phyloP scores from a whole-genome alignment of 2,113 vertebrate genomes.

The Motacilla tschutschensis region DNA sequence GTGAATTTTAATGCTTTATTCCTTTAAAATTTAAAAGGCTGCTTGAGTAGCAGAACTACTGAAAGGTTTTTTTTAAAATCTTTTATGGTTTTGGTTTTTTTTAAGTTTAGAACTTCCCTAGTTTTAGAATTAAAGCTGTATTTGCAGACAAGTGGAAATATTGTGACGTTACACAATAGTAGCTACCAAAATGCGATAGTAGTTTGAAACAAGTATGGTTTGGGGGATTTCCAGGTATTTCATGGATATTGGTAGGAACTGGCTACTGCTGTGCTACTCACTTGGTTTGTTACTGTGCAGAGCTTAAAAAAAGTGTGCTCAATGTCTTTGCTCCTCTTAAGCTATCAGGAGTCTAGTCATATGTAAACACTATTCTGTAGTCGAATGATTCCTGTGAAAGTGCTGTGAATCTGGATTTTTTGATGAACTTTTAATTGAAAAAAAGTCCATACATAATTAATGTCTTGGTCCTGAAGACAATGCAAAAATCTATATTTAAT shows the following conservation, averaged over 20 bases:
- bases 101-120: neutral
- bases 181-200: neutral
- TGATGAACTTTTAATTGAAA: neutral
- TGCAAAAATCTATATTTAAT: neutral
- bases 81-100: neutral
- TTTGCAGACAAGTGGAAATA: neutral
- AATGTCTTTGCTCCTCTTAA: neutral
- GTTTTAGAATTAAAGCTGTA: neutral
- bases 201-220: neutral
- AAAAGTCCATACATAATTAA: neutral
- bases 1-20: neutral
- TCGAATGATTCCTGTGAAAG: neutral
- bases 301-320: neutral
- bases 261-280: neutral
- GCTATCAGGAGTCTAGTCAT: neutral
- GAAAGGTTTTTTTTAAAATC: rapidly evolving
- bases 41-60: neutral
- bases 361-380: neutral
- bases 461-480: neutral
- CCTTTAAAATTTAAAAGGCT: neutral
- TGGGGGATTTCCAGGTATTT: neutral
- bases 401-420: neutral
- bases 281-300: neutral
- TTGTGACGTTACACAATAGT: neutral
- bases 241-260: neutral